Base-by-base conservation (phyloP, 2,797 vertebrate species). In the Coracias cyanogaster region DNA sequence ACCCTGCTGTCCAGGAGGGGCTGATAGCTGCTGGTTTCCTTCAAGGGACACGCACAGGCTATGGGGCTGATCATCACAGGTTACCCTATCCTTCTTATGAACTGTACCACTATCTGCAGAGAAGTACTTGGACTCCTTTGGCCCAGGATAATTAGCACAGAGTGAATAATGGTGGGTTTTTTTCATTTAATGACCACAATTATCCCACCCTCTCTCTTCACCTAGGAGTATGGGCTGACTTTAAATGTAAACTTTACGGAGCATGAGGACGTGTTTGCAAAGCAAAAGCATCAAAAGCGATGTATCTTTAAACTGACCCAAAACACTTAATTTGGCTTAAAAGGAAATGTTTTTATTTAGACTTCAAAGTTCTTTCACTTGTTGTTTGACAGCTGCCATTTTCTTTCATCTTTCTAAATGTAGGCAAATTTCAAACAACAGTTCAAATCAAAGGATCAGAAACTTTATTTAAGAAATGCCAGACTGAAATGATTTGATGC, bases 231-330 rank as follows among this genome's bases (percentile, higher is more conserved):
- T 60, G 71, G 71, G 55, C 83, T 86, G 64, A 66, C 51, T 92
- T 90, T 52, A 94, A 87, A 93, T 35, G 58, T 80, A 92, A 93
- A 87, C 67, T 87, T 74, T 31, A 67, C 39, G 31, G 57, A 94
- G 48, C 0, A 3, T 67, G 45, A 95, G 91, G 82, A 95, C 86
- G 21, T 65, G 66, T 86, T 95, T 88, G 80, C 91, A 95, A 90
- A 93, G 93, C 81, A 96, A 95, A 96, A 93, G 64, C 94, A 93
- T 96, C 95, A 95, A 93, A 96, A 93, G 94, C 67, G 64, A 28
- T 18, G 15, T 82, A 57, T 91, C 89, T 96, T 94, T 80, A 96
- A 85, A 90, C 86, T 86, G 69, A 72, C 46, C 49, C 69, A 16
- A 60, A 81, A 65, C 65, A 51, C 83, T 91, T 80, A 35, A 93